A percentile compares a stretch with the other conserved stretches of the same genome.
phyloP scores from a whole-genome alignment of 2,888 invertebrate species.

The Drosophila rubida region DNA sequence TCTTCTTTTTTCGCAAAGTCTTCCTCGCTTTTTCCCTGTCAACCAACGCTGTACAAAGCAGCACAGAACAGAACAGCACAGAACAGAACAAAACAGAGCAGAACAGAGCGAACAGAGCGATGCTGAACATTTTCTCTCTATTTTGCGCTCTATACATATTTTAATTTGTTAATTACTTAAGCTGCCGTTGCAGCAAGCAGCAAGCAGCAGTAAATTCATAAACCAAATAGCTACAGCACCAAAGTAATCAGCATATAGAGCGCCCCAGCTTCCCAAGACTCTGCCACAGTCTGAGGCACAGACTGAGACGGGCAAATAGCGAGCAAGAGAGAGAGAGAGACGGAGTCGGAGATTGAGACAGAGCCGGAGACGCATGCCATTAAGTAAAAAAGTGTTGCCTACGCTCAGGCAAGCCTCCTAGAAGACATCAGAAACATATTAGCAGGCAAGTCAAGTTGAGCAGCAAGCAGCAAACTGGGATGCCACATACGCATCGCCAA shows the following conservation, averaged over 20 bases:
- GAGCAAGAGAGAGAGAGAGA: not conserved
- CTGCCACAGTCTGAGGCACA: slow-evolving; percentile 8
- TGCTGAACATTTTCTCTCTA: slow-evolving; percentile 27
- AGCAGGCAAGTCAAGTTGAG: slow-evolving; percentile 59
- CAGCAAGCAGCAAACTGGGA: slow-evolving; percentile 20
- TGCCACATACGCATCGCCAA: slow-evolving; percentile 27
- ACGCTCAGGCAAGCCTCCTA: slow-evolving; percentile 21
- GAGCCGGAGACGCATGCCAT: slow-evolving; percentile 26
- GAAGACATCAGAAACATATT: slow-evolving; percentile 77
- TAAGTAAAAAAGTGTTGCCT: slow-evolving; percentile 51
- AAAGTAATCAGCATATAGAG: slow-evolving; percentile 72
- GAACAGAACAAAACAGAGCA: slow-evolving; percentile 6
- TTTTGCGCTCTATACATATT: slow-evolving; percentile 58
- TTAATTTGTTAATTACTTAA: slow-evolving; percentile 81
- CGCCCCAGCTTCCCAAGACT: slow-evolving; percentile 27
- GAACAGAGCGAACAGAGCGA: not conserved
- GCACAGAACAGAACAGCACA: slow-evolving; percentile 5
- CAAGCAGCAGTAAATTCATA: slow-evolving; percentile 64
- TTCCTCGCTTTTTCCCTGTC: slow-evolving; percentile 25
- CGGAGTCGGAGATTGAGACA: not conserved
- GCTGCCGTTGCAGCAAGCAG: slow-evolving; percentile 48
- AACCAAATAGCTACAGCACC: slow-evolving; percentile 57
- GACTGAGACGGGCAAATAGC: not conserved
- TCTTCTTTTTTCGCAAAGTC: slow-evolving; percentile 20
- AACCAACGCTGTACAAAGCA: slow-evolving; percentile 21